phyloP scores from a whole-genome alignment of 35 echinoderm and acorn worm species.

The Nesometra sesokonis region DNA sequence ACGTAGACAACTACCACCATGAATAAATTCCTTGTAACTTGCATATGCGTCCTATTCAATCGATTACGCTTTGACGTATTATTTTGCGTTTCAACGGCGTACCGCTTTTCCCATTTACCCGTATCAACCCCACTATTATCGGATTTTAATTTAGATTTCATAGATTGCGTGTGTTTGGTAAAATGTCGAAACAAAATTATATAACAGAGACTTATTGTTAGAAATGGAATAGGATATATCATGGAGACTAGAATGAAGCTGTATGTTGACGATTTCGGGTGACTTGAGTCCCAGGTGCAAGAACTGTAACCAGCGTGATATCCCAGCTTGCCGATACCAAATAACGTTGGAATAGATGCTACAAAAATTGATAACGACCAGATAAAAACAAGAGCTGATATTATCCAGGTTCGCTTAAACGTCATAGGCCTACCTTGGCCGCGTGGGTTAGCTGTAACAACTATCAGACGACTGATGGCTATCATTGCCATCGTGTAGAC shows the following conservation, averaged over 20 bases:
- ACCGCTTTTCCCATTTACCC: not conserved
- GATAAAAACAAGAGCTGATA: constrained; percentile 33
- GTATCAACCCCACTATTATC: not conserved
- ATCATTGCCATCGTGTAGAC: constrained; percentile 71
- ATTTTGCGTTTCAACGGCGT: too few relatives aligned
- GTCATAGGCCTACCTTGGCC: not conserved
- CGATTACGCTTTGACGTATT: not conserved
- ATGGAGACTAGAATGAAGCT: constrained; percentile 45
- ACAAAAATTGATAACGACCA: constrained; percentile 58
- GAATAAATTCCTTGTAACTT: not conserved
- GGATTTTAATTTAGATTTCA: constrained; percentile 4
- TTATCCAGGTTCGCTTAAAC: constrained; percentile 24
- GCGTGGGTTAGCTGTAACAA: constrained; percentile 34
- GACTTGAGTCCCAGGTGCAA: constrained; percentile 55
- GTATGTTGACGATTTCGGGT: constrained; percentile 37
- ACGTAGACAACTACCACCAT: not conserved
- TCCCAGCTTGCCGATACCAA: constrained; percentile 62
- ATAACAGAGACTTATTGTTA: constrained; percentile 58
- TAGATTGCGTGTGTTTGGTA: constrained; percentile 37
- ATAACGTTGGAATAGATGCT: constrained; percentile 37
- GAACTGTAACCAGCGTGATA: constrained; percentile 68
- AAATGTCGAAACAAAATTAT: constrained; percentile 50
- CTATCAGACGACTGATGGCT: constrained; percentile 54
- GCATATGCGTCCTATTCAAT: not conserved
- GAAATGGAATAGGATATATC: constrained; percentile 56